These are phyloP conservation scores for Lepus europaeus DNA, from an alignment of 2,113 vertebrate genomes.

Conservation along the genomic window DNA sequence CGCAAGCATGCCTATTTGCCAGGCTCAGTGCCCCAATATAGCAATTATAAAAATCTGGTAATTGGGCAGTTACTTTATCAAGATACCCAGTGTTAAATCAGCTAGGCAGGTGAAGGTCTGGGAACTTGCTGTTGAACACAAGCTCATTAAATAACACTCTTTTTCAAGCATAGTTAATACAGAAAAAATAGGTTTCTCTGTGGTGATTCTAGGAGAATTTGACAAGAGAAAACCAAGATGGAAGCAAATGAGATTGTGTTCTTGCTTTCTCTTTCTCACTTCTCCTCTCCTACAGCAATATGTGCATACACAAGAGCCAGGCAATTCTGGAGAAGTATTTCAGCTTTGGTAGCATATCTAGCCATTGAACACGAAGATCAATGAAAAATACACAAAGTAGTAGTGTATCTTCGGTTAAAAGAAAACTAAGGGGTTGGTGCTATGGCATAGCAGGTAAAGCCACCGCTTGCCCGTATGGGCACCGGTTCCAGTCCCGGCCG, in stretches of 20 bases:
- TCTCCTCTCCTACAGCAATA: neutral
- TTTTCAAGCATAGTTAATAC: neutral
- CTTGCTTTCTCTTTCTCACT: neutral
- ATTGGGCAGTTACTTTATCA: conserved; percentile 78
- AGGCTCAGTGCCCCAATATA: conserved; percentile 44
- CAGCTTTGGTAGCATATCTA: neutral
- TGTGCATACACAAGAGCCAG: neutral
- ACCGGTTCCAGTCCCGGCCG: no score
- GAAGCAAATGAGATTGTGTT: neutral
- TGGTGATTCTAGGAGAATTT: neutral
- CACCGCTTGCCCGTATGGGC: no score
- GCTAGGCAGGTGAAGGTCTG: neutral
- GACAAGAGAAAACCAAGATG: neutral
- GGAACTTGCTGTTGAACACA: conserved; percentile 7
- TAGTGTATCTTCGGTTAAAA: neutral
- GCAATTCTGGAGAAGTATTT: neutral
- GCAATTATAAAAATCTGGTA: conserved; percentile 79
- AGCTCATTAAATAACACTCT: conserved; percentile 56
- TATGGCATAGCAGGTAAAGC: no score
- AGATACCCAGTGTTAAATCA: conserved; percentile 59
- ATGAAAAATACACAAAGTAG: neutral
- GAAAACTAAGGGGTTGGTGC: neutral
- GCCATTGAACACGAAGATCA: neutral
- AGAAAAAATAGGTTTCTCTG: conserved; percentile 34
- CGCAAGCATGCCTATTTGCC: conserved; percentile 68